These are phyloP conservation scores for Hydrocynus forskahlii DNA, from an alignment of 2,797 vertebrate genomes.

Conservation along the genomic window DNA sequence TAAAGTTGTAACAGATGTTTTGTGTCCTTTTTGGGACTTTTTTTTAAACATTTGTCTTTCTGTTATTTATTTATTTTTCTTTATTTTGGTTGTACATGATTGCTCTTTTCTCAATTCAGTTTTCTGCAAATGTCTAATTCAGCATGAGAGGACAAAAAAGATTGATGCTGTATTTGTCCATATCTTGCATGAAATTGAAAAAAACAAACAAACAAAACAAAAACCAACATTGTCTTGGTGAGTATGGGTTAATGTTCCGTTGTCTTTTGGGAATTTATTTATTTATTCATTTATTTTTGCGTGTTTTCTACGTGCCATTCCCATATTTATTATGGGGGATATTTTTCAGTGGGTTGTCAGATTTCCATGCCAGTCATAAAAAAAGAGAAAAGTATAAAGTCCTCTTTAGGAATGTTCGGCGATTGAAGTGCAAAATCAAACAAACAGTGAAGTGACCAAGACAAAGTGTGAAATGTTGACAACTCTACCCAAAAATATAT, in stretches of 20 bases:
- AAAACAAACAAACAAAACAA: no score
- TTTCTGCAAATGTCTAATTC: slow-evolving; percentile 77
- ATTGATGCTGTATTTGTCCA: slow-evolving; percentile 88
- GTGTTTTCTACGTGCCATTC: slow-evolving; percentile 81
- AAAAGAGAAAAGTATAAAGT: no score
- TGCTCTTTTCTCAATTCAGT: slow-evolving; percentile 67
- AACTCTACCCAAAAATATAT: slow-evolving; percentile 88
- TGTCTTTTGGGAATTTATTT: slow-evolving; percentile 64
- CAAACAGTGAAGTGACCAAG: not conserved
- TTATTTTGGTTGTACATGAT: slow-evolving; percentile 49
- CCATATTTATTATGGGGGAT: slow-evolving; percentile 85
- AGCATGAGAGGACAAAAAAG: slow-evolving; percentile 81
- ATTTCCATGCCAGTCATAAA: slow-evolving; percentile 74
- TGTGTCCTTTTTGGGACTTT: not conserved
- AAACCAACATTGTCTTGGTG: slow-evolving; percentile 85
- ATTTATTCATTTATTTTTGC: no score
- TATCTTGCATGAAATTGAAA: slow-evolving; percentile 87
- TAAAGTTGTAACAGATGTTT: not conserved
- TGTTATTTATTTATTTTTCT: slow-evolving; percentile 51
- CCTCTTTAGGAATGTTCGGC: not conserved
- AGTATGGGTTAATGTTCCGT: slow-evolving; percentile 80
- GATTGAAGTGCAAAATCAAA: slow-evolving; percentile 37
- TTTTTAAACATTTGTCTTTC: slow-evolving; percentile 58
- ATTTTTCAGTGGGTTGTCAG: slow-evolving; percentile 90
- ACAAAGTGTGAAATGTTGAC: slow-evolving; percentile 80